Evolutionary conservation across 2,797 vertebrate species (phyloP).

Genomic region (Momotus momota): DNA sequence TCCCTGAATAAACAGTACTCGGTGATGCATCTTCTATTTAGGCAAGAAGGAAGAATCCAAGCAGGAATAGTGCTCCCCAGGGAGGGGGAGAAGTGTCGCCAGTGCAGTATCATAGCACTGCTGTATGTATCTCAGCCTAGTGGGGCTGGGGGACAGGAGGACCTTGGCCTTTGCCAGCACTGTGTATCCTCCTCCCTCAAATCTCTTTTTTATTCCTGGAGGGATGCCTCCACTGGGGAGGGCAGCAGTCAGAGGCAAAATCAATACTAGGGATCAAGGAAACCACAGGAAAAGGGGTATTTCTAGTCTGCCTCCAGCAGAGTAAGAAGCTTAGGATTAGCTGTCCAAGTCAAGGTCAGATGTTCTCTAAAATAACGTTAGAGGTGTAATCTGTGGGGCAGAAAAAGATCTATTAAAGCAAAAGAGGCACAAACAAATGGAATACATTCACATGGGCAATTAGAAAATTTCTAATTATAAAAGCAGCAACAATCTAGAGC

Average conservation of each 20-base stretch:
- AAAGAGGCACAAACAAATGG: neutral
- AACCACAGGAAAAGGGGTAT: neutral
- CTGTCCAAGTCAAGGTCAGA: neutral
- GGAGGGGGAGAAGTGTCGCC: neutral
- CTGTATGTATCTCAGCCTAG: neutral
- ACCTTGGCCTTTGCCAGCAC: neutral
- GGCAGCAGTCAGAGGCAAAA: neutral
- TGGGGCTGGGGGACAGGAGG: neutral
- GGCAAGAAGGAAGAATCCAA: neutral
- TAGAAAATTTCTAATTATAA: neutral
- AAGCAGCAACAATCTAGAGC: neutral
- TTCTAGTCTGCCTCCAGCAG: neutral
- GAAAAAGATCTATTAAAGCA: neutral
- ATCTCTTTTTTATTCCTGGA: neutral
- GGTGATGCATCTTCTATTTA: neutral
- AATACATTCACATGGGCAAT: neutral
- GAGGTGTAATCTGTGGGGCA: neutral
- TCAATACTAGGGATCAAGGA: neutral
- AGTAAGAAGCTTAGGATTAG: neutral
- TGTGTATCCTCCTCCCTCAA: neutral
- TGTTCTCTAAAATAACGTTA: neutral
- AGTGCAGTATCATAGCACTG: neutral
- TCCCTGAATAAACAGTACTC: neutral
- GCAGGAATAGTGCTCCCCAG: neutral
- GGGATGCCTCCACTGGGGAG: neutral